phyloP scores from a whole-genome alignment of 2,888 invertebrate species.

The Ischnura elegans region DNA sequence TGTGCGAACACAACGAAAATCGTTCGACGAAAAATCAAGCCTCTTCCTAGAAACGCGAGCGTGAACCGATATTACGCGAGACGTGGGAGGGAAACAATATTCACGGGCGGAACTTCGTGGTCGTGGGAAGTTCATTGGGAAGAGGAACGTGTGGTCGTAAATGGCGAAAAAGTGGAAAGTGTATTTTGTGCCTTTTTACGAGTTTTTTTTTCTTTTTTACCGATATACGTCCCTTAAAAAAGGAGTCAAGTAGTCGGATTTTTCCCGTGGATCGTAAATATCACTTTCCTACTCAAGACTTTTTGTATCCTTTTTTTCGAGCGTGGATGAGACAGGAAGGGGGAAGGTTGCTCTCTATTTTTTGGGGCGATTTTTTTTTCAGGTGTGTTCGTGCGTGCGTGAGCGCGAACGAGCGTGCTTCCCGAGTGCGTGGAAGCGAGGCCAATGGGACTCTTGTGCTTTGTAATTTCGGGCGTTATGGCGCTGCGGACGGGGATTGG shows the following conservation, averaged over 20 bases:
- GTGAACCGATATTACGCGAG: neutral
- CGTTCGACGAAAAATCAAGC: neutral
- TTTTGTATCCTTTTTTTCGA: neutral
- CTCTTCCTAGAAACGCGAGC: neutral
- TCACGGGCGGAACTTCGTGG: neutral
- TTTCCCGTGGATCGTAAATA: neutral
- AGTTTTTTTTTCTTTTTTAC: neutral
- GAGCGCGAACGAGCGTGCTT: neutral
- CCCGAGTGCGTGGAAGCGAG: neutral
- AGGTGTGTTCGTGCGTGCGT: neutral
- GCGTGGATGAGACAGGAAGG: neutral
- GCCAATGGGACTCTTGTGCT: neutral
- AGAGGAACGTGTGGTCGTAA: neutral
- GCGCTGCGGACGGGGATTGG: neutral
- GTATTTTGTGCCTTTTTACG: neutral
- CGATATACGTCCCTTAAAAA: neutral
- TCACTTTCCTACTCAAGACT: neutral
- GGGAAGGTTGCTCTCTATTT: neutral
- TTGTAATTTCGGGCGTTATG: constrained; percentile 48
- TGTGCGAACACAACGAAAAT: too few relatives aligned
- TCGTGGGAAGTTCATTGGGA: constrained; percentile 9
- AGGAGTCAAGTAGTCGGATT: neutral
- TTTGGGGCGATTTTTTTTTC: neutral
- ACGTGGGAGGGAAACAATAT: neutral
- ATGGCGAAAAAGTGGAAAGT: constrained; percentile 10